phyloP scores from a whole-genome alignment of 2,113 vertebrate genomes.

The Cryptomyrus ogoouensis region DNA sequence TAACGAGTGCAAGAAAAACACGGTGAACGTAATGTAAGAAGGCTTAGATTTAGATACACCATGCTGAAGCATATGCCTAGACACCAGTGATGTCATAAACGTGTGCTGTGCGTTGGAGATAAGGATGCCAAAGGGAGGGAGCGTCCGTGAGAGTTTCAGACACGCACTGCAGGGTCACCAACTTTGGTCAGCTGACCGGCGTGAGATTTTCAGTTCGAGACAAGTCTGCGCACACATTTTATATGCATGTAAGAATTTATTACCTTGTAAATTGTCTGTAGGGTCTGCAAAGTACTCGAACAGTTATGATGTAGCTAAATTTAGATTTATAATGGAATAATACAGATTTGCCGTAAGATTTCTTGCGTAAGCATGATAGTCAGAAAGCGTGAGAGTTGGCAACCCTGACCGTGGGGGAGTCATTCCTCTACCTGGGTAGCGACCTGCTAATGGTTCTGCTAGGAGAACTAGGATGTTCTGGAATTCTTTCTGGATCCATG shows the following conservation, averaged over 20 bases:
- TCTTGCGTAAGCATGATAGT: too few species aligned
- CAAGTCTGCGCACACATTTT: too few species aligned
- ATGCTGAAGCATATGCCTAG: not conserved
- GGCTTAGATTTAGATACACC: not conserved
- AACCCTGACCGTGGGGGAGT: not conserved
- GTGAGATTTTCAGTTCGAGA: too few species aligned
- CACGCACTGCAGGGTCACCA: not conserved
- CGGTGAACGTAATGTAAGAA: not conserved
- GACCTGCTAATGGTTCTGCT: not conserved
- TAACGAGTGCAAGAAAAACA: not conserved
- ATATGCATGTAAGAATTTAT: too few species aligned
- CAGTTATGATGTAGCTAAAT: too few species aligned
- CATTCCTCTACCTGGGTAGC: not conserved
- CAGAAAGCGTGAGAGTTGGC: too few species aligned
- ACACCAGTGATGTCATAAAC: not conserved
- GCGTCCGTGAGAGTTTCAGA: not conserved
- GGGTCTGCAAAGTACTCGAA: too few species aligned
- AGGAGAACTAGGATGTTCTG: not conserved
- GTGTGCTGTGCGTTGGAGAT: not conserved
- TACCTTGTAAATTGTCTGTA: too few species aligned
- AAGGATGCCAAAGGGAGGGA: not conserved
- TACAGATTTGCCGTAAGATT: too few species aligned
- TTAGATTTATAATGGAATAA: too few species aligned
- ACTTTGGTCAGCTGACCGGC: too few species aligned
- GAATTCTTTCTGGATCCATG: not conserved